A percentile compares a stretch with the other conserved stretches of the same genome.
phyloP scores from a whole-genome alignment of 2,888 invertebrate species.

The Eumacrocentrus americanus region DNA sequence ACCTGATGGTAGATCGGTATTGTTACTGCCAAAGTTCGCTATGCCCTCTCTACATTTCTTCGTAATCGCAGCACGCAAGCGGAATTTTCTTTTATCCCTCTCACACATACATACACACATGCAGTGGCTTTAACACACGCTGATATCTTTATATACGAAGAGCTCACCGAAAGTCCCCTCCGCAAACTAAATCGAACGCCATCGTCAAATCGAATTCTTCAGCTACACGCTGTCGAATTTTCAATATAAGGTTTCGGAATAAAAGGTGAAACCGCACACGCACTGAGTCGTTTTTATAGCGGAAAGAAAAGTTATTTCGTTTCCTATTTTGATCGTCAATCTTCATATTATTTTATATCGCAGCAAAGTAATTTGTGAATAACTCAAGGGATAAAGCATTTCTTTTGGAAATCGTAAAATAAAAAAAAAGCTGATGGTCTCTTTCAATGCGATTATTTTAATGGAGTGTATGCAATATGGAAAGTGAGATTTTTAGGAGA shows the following conservation, averaged over 20 bases:
- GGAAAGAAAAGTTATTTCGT: constrained; percentile 27
- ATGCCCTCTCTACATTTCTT: background rate
- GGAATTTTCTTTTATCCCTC: constrained; percentile 7
- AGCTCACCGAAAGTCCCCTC: background rate
- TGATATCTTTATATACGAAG: too few species aligned
- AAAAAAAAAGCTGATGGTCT: background rate
- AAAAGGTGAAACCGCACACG: constrained; percentile 25
- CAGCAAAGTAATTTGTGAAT: too few species aligned
- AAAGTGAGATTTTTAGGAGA: constrained; percentile 4
- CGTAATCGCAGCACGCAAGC: constrained; percentile 5
- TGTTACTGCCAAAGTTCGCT: constrained; percentile 19
- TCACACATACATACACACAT: too few species aligned
- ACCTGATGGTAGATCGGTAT: constrained; percentile 8
- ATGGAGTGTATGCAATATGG: constrained; percentile 1
- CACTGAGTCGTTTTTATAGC: constrained; percentile 17
- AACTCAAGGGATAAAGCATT: too few species aligned
- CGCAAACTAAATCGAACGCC: constrained; percentile 17
- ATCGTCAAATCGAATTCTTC: constrained; percentile 30
- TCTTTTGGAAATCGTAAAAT: background rate
- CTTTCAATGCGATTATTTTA: constrained; percentile 7
- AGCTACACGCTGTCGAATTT: constrained; percentile 31
- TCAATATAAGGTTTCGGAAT: constrained; percentile 34
- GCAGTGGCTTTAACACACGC: too few species aligned
- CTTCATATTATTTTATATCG: too few species aligned
- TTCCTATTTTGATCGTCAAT: too few species aligned